Conservation (phyloP, 2,888 invertebrate genomes). For the Lepas anatifera region DNA sequence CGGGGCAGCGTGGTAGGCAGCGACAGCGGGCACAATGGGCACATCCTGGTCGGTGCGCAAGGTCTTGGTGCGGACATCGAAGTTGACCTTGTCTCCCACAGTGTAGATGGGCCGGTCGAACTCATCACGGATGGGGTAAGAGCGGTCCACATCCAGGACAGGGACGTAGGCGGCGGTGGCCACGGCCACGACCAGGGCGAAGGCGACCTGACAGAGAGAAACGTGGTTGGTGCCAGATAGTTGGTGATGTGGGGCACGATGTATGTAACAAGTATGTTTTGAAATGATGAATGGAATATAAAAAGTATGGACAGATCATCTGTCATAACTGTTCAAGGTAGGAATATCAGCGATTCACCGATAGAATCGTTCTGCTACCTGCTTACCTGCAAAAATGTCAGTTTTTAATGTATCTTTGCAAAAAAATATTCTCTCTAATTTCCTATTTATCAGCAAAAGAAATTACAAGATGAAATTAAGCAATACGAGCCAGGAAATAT, state of each 20-base stretch:
- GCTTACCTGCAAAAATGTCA: too few relatives aligned
- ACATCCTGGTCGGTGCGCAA: not conserved
- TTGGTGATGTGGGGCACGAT: not conserved
- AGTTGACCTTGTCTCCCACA: not conserved
- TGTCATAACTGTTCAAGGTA: not conserved
- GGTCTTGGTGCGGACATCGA: conserved; percentile 1
- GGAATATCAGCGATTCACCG: too few relatives aligned
- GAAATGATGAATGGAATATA: not conserved
- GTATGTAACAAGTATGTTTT: not conserved
- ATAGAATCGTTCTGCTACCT: not conserved
- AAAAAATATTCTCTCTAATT: too few relatives aligned
- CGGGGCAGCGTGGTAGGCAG: not conserved
- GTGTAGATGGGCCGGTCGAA: conserved; percentile 2
- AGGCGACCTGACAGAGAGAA: not conserved
- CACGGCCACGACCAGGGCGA: not conserved
- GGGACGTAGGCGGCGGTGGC: not conserved
- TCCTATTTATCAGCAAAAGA: too few relatives aligned
- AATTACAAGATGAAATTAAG: too few relatives aligned
- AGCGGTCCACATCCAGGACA: not conserved
- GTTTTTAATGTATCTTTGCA: too few relatives aligned
- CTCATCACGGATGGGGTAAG: not conserved
- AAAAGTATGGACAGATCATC: not conserved
- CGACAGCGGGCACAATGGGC: not conserved
- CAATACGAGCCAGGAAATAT: too few relatives aligned
- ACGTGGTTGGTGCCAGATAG: too few relatives aligned